Percentiles rank a stretch among this genome's conserved stretches.
These are phyloP conservation scores for Brachionus sp. DNA, from an alignment of 1,140 invertebrate genomes.

Conservation along the genomic window DNA sequence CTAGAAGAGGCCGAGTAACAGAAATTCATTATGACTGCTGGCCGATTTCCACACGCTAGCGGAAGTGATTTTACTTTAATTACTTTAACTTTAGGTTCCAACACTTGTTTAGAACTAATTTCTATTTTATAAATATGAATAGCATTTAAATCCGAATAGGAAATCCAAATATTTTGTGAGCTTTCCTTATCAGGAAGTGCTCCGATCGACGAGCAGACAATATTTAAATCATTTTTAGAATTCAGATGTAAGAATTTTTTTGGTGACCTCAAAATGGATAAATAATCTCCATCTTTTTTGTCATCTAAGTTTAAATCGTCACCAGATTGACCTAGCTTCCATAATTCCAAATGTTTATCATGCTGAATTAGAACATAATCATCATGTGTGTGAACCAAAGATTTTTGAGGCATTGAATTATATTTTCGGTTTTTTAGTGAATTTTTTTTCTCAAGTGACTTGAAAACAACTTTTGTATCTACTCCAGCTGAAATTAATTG, in stretches of 20 bases:
- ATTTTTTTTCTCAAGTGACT: slow-evolving; percentile 22
- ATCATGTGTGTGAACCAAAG: slow-evolving; percentile 63
- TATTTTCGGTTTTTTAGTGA: not conserved
- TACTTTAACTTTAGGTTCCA: slow-evolving; percentile 28
- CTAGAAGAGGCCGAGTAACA: not conserved
- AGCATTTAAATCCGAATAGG: slow-evolving; percentile 31
- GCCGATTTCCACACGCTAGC: slow-evolving; percentile 27
- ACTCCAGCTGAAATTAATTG: slow-evolving; percentile 45
- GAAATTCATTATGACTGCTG: slow-evolving; percentile 37
- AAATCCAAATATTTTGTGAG: slow-evolving; percentile 4
- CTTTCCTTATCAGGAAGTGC: not conserved
- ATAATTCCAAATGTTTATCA: slow-evolving; percentile 66
- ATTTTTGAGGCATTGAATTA: slow-evolving; percentile 54
- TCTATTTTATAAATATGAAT: slow-evolving; percentile 37
- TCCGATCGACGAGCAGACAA: slow-evolving; percentile 62
- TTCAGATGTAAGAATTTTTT: slow-evolving; percentile 67
- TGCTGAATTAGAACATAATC: slow-evolving; percentile 69
- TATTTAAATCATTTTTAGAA: slow-evolving; percentile 65
- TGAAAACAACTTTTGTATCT: slow-evolving; percentile 47
- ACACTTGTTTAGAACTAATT: slow-evolving; percentile 1
- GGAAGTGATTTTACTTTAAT: slow-evolving; percentile 31
- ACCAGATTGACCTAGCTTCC: slow-evolving; percentile 63
- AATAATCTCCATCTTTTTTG: slow-evolving; percentile 49
- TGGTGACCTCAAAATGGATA: slow-evolving; percentile 63
- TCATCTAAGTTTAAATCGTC: not conserved